phyloP scores from a whole-genome alignment of 2,797 vertebrate species.

The Buceros bicornis region DNA sequence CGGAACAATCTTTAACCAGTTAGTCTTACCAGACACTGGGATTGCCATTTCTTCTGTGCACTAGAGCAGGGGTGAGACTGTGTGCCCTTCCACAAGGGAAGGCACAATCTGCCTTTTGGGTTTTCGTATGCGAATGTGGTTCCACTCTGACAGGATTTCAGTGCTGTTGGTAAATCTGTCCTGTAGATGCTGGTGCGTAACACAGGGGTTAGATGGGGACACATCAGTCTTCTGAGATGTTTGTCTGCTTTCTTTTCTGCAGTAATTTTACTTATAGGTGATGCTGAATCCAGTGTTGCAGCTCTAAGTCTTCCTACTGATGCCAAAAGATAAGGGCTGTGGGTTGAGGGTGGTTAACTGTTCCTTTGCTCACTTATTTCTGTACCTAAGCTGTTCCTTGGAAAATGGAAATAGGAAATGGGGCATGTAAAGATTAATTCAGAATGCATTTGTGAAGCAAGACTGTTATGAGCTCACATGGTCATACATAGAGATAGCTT shows the following conservation, averaged over 20 bases:
- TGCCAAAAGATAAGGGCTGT: background rate
- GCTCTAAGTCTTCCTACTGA: conserved; percentile 1
- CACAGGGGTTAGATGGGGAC: background rate
- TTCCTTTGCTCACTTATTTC: conserved; percentile 30
- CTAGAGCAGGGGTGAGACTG: background rate
- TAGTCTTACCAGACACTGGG: background rate
- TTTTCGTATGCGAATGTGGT: fast-evolving
- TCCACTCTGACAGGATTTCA: background rate
- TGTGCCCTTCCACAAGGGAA: background rate
- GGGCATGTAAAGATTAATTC: background rate
- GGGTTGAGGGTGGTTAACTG: conserved; percentile 32
- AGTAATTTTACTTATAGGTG: background rate
- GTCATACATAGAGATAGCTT: background rate
- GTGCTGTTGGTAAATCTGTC: background rate
- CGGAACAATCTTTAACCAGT: background rate
- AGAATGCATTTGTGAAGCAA: background rate
- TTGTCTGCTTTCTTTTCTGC: conserved; percentile 1
- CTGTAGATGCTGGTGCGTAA: background rate
- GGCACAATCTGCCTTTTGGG: background rate
- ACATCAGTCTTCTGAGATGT: background rate
- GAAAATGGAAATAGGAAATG: conserved; percentile 23
- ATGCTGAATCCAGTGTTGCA: background rate
- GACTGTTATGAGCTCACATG: background rate
- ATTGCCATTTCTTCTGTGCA: background rate
- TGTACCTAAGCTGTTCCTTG: background rate